Evolutionary conservation across 2,113 vertebrate species (phyloP).

Genomic region (Nicator chloris): DNA sequence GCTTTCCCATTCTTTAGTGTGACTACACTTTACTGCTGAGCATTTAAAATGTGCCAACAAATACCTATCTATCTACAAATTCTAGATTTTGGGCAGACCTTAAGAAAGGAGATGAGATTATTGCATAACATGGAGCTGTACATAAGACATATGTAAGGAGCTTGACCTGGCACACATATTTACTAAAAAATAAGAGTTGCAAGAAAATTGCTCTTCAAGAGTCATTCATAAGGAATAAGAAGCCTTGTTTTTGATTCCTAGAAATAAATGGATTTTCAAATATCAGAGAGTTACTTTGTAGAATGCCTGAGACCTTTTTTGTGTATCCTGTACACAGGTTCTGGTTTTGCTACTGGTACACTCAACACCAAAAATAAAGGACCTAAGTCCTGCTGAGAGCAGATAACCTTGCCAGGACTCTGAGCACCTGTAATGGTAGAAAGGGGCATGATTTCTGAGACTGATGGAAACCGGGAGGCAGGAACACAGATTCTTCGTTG

Average conservation of each 20-base stretch:
- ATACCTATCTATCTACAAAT: not conserved
- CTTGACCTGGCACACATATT: not conserved
- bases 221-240: not conserved
- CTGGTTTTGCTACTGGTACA: accelerated
- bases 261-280: not conserved
- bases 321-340: not conserved
- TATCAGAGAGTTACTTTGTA: not conserved
- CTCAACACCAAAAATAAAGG: not conserved
- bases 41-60: not conserved
- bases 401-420: not conserved
- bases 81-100: not conserved
- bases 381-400: not conserved
- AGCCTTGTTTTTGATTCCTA: not conserved
- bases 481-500: not conserved
- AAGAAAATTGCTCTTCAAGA: not conserved
- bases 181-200: not conserved
- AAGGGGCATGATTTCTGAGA: not conserved
- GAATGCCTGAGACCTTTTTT: not conserved
- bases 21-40: not conserved
- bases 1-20: not conserved
- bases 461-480: not conserved
- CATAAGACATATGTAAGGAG: not conserved
- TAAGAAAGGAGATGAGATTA: not conserved
- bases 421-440: not conserved
- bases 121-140: not conserved